Evolutionary conservation across 2,113 vertebrate genomes (phyloP), one percentile per base, ranked within the genome.

Genomic region (Osmerus mordax): DNA sequence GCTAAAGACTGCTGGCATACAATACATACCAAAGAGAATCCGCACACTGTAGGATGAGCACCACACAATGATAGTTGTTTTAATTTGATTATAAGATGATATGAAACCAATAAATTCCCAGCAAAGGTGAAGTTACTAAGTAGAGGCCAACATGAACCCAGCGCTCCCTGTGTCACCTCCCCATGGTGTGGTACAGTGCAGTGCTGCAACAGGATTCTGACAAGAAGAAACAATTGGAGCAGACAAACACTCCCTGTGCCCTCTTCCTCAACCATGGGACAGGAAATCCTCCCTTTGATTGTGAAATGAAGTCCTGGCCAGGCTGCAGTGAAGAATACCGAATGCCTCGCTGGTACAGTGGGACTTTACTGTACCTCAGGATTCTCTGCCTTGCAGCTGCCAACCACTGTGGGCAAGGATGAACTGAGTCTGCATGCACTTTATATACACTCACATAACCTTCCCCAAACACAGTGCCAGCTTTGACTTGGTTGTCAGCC

Each of bases 221-320:
- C 9, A 32, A 71, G 19, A 78, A 86, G 80, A 82, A 84, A 86
- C 54, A n/a, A 82, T 21, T 67, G 72, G 72, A 75, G 78, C 70
- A 84, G 74, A 84, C 74, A 19, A 32, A 32, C 65, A 64, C 41
- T 86, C 73, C 63, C 63, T 59, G 4, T 53, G 52, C 59, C 78
- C 75, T 82, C 67, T 16, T 79, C 78, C 56, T 65, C 82, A 66
- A 6, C 60, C 79, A 80, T 25, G 72, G 88, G 85, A 88, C 90
- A 92, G 90, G 90, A 92, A 91, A 91, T 92, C 91, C 89, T 89
- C 63, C 77, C 73, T 91, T 91, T 91, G 83, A 91, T 87, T 89
- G 65, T 76, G 79, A 84, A 86, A 82, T 66, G 55, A 87, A 74
- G 65, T 71, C 47, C 61, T 64, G 58, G 16, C 63, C 19, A 21